Percentiles rank a stretch among this genome's conserved stretches.
Evolutionary conservation across 2,888 invertebrate species (phyloP).

Genomic region (Adelphocoris suturalis): DNA sequence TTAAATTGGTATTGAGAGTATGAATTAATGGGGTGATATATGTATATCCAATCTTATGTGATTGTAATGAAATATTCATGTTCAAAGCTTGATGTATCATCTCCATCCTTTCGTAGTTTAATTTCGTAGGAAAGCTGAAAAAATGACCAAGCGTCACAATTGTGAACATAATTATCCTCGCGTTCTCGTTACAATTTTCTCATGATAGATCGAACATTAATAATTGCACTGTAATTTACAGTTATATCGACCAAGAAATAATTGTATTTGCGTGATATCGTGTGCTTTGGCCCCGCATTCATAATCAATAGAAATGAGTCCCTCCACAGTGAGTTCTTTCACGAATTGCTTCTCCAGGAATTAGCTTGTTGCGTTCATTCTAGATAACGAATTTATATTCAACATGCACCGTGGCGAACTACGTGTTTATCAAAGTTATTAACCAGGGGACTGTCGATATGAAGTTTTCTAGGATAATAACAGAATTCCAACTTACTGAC

Average conservation of each 20-base stretch:
- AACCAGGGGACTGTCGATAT: too few species aligned
- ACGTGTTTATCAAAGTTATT: not conserved
- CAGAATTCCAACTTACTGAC: too few species aligned
- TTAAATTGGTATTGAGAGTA: too few species aligned
- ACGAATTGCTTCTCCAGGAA: not conserved
- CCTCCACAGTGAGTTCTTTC: not conserved
- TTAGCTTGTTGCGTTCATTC: not conserved
- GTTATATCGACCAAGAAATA: constrained; percentile 16
- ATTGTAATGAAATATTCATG: too few species aligned
- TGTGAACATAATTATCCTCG: not conserved
- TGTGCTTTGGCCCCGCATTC: constrained; percentile 5
- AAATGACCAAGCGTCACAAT: not conserved
- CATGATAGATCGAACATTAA: not conserved
- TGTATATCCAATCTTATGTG: too few species aligned
- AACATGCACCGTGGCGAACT: not conserved
- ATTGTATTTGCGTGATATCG: constrained; percentile 25
- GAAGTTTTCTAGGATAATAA: too few species aligned
- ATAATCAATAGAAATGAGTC: constrained; percentile 20
- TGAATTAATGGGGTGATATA: too few species aligned
- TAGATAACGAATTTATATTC: constrained; percentile 14
- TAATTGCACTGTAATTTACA: constrained; percentile 31
- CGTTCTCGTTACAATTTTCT: constrained; percentile 28
- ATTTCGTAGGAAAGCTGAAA: too few species aligned
- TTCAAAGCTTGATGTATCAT: too few species aligned
- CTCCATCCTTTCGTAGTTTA: too few species aligned